Base-by-base conservation (phyloP, 2,888 invertebrate genomes). In the Unio delphinus region DNA sequence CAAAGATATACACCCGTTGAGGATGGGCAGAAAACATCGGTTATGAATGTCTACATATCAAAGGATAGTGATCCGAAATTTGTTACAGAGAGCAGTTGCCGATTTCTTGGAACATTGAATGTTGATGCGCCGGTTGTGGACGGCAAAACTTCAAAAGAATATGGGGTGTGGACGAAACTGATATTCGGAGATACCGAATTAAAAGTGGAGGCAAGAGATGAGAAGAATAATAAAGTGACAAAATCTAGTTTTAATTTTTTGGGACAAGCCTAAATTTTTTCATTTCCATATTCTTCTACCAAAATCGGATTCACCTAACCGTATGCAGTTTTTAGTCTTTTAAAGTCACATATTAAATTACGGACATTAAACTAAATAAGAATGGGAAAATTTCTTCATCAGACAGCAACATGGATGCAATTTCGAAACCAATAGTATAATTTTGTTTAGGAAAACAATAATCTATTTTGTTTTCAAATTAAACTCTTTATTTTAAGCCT, bases 141-240 rank as follows among this genome's bases (percentile, higher is more conserved):
- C 3, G 45, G 45, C 2, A 55, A 68, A 23, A 20, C 65, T 5
- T 56, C 58, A n/a, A 66, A 58, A 11, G 55, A 68, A 18, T 62
- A 57, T n/a, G 60, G 60, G 54, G 64, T 74, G 17, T 28, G n/a
- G 23, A 61, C 62, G 15, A 66, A 45, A 55, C 54, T 74, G 23
- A 68, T 65, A 11, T 70, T 74, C 57, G 73, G 73, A 1, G 64
- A 64, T 34, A 70, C 73, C 26, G 73, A 74, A 56, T 64, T 74
- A 20, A 67, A 65, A 30, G 66, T 74, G 7, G 55, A 62, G 34
- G 73, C 68, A 17, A 58, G 26, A 23, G 65, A 64, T 20, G 61
- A 57, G 20, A 28, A 30, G 30, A 67, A 57, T 17, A 64, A 64
- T 6, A 61, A 67, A 64, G 57, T 55, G 15, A 65, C 56, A 15